Percentiles rank a stretch among this genome's conserved stretches.
Evolutionary conservation across 2,797 vertebrate genomes (phyloP).

Genomic region (Hylomyscus alleni): DNA sequence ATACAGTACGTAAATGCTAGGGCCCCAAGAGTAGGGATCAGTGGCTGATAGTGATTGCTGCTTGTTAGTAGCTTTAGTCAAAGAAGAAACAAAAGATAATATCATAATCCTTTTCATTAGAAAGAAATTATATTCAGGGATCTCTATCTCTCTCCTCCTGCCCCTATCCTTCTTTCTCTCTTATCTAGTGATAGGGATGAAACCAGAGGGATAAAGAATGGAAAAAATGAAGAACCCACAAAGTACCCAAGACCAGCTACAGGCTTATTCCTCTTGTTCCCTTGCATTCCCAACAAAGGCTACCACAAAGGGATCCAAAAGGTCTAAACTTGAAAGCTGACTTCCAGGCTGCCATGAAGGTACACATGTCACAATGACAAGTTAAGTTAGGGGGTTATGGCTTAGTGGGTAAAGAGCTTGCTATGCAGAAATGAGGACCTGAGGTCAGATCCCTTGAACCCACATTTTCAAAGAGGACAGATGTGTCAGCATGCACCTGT

Average conservation of each 20-base stretch:
- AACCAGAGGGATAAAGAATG: no score
- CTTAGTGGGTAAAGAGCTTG: neutral
- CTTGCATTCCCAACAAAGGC: neutral
- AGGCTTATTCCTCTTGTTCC: no score
- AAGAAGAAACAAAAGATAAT: no score
- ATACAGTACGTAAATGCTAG: neutral
- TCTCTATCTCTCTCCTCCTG: no score
- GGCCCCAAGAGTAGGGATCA: neutral
- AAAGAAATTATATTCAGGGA: no score
- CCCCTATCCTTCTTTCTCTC: no score
- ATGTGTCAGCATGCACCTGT: neutral
- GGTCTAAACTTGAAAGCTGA: slow-evolving; percentile 2
- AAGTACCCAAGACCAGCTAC: no score
- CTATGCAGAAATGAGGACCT: neutral
- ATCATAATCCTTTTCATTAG: no score
- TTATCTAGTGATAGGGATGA: no score
- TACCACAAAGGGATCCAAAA: neutral
- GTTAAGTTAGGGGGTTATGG: neutral
- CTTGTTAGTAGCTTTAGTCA: no score
- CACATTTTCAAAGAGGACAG: neutral
- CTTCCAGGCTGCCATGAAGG: neutral
- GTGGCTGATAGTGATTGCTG: neutral
- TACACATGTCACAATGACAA: neutral
- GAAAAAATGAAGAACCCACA: no score
- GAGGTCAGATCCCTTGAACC: neutral